Evolutionary conservation across 1,140 invertebrate genomes (phyloP).

Genomic region (Neomicropteryx cornuta): DNA sequence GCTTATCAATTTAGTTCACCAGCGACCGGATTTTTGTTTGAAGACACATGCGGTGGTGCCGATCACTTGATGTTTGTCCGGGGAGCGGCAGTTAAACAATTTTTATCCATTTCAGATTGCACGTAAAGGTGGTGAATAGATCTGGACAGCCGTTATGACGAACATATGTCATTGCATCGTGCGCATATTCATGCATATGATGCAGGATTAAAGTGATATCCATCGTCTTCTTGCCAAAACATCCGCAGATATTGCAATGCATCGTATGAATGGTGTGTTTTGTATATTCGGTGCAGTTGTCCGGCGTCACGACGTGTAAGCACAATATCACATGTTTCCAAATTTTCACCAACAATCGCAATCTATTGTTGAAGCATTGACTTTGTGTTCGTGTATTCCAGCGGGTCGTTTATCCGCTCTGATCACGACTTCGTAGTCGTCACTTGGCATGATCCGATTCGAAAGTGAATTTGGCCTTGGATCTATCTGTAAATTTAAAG

Average conservation of each 20-base stretch:
- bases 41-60: too few relatives aligned
- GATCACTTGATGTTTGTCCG: conserved; percentile 13
- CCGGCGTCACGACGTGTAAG: conserved; percentile 19
- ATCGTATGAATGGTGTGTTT: conserved; percentile 29
- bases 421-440: conserved; percentile 27
- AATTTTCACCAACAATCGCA: conserved; percentile 30
- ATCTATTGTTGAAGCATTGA: conserved; percentile 33
- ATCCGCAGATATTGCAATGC: conserved; percentile 34
- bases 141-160: too few relatives aligned
- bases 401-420: conserved; percentile 23
- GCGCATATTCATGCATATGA: conserved; percentile 8
- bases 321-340: conserved; percentile 21
- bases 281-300: conserved; percentile 19
- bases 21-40: too few relatives aligned
- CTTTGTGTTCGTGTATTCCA: conserved; percentile 21
- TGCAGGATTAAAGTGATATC: conserved; percentile 21
- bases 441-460: conserved; percentile 18
- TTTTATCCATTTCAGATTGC: too few relatives aligned
- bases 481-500: too few relatives aligned
- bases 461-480: too few relatives aligned
- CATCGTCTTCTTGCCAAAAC: conserved; percentile 31
- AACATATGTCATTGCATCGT: too few relatives aligned
- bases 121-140: too few relatives aligned
- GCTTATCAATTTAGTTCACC: conserved; percentile 7
- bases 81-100: conserved; percentile 9